Percentiles rank a stretch among this genome's conserved stretches.
Evolutionary conservation across 2,797 vertebrate species (phyloP).

Genomic region (Paedocypris micromegethes): DNA sequence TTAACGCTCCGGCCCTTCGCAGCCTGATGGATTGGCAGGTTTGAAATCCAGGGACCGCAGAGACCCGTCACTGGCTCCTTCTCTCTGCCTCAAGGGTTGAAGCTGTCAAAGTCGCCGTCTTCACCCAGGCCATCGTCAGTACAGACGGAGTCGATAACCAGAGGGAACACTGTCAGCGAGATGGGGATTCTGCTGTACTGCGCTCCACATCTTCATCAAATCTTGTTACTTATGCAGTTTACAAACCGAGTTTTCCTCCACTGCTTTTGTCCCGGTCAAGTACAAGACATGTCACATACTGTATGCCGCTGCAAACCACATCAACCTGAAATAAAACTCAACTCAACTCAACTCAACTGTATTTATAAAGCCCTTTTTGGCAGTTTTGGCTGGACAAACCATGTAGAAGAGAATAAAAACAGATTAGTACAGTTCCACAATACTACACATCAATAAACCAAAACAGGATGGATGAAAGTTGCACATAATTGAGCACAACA

Average conservation of each 20-base stretch:
- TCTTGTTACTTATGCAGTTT: neutral
- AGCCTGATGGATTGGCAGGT: slow-evolving; percentile 40
- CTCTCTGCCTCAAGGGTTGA: neutral
- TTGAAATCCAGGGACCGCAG: slow-evolving; percentile 17
- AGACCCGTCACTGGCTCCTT: neutral
- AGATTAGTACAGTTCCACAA: no score
- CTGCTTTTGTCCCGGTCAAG: neutral
- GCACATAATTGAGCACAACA: no score
- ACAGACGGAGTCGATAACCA: slow-evolving; percentile 34
- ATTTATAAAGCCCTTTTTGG: no score
- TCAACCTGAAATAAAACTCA: no score
- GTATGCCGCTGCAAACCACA: no score
- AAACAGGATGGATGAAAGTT: no score
- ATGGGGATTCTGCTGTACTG: neutral
- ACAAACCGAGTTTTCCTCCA: neutral
- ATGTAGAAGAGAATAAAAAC: no score
- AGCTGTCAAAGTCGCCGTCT: slow-evolving; percentile 18
- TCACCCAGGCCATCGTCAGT: neutral
- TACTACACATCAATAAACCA: no score
- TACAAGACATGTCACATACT: no score
- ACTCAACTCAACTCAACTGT: no score
- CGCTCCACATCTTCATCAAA: slow-evolving; percentile 1
- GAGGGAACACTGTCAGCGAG: slow-evolving; percentile 7
- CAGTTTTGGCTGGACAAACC: no score
- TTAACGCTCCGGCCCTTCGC: slow-evolving; percentile 31